A percentile compares a stretch with the other conserved stretches of the same genome.
Evolutionary conservation across 2,113 vertebrate species (phyloP).

Genomic region (Fulica atra): DNA sequence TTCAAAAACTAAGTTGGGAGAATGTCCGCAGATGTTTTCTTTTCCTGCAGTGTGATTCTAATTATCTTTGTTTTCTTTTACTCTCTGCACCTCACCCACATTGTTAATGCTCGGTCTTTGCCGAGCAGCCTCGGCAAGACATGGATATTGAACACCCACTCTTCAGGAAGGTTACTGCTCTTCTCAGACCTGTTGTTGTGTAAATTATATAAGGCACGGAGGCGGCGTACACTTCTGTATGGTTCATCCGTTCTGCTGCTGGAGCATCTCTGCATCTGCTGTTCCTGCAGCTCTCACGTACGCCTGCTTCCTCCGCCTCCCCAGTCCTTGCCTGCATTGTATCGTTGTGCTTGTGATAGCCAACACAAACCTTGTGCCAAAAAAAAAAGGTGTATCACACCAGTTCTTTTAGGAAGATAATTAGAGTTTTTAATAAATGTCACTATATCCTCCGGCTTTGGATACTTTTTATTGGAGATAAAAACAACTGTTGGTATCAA

Average conservation of each 20-base stretch:
- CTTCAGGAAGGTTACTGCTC: slow-evolving; percentile 22
- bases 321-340: background rate
- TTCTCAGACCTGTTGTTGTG: slow-evolving; percentile 7
- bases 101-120: background rate
- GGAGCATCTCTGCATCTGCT: background rate
- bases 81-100: background rate
- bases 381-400: background rate
- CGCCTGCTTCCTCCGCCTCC: background rate
- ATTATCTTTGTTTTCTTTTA: background rate
- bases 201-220: slow-evolving; percentile 8
- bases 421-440: background rate
- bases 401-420: background rate
- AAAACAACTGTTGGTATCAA: background rate
- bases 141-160: background rate
- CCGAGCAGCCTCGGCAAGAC: background rate
- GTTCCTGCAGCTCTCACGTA: background rate
- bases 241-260: background rate
- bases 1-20: background rate
- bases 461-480: background rate
- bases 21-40: background rate
- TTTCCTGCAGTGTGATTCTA: background rate
- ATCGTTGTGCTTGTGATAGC: background rate
- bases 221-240: background rate
- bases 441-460: background rate
- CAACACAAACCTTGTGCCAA: background rate